Conservation (phyloP, 2,797 vertebrate species). For the Ispidina lecontei region DNA sequence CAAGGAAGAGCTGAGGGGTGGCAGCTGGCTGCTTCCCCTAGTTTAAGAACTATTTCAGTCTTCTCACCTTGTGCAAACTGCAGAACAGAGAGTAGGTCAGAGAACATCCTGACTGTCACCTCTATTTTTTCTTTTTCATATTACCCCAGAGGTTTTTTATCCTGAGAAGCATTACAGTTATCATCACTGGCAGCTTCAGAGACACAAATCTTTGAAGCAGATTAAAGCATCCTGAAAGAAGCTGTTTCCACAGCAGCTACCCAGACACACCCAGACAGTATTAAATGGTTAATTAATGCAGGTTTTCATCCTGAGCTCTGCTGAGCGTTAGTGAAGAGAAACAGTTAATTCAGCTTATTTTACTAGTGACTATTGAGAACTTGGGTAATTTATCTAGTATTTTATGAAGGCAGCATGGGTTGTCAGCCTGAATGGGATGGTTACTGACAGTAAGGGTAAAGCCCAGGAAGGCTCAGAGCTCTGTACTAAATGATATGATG, state of each 20-base stretch:
- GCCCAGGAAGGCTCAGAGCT: not conserved
- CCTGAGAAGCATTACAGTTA: not conserved
- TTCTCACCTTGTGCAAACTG: not conserved
- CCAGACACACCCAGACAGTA: not conserved
- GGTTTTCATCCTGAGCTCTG: not conserved
- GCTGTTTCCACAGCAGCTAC: not conserved
- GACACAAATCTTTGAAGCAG: not conserved
- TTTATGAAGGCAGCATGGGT: not conserved
- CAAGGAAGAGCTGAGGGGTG: not conserved
- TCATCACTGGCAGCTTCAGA: not conserved
- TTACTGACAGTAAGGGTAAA: not conserved
- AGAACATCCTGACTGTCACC: not conserved
- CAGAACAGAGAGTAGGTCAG: not conserved
- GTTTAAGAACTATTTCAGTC: not conserved
- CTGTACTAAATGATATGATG: not conserved
- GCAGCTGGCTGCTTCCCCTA: not conserved
- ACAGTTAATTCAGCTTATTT: not conserved
- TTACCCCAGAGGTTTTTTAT: not conserved
- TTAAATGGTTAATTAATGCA: not conserved
- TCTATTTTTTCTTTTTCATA: not conserved
- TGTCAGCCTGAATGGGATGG: not conserved
- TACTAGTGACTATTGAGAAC: not conserved
- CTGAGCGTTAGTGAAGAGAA: not conserved
- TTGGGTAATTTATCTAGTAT: not conserved
- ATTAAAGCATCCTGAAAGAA: not conserved